These are phyloP conservation scores for Cotesia glomerata DNA, from an alignment of 1,140 invertebrate species.

Conservation along the genomic window DNA sequence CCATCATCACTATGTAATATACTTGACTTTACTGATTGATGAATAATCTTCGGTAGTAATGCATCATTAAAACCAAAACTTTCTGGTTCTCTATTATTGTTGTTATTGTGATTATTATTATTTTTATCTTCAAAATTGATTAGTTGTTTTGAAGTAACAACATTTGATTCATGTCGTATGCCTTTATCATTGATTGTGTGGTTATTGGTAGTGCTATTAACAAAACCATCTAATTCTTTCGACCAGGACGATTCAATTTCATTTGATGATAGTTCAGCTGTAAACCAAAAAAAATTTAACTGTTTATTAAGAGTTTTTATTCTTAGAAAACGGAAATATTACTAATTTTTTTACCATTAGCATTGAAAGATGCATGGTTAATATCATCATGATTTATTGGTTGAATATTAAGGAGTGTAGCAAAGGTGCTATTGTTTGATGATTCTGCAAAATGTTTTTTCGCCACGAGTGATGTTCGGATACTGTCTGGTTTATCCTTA, in stretches of 20 bases:
- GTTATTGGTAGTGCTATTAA: constrained; percentile 31
- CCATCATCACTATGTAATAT: constrained; percentile 37
- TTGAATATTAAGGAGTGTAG: constrained; percentile 42
- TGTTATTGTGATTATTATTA: constrained; percentile 46
- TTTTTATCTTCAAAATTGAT: constrained; percentile 40
- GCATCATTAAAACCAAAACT: constrained; percentile 25
- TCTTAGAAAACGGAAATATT: too few relatives aligned
- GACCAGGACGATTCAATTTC: constrained; percentile 26
- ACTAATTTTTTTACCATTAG: constrained; percentile 30
- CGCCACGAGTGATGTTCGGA: constrained; percentile 30
- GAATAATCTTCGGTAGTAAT: constrained; percentile 41
- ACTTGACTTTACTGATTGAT: constrained; percentile 40
- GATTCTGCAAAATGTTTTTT: constrained; percentile 38
- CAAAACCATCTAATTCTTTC: constrained; percentile 27
- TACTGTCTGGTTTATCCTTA: constrained; percentile 39
- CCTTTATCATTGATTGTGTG: constrained; percentile 39
- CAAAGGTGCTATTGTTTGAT: constrained; percentile 40
- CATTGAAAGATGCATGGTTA: constrained; percentile 32
- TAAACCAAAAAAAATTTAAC: neutral
- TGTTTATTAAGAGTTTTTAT: too few relatives aligned
- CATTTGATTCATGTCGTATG: constrained; percentile 31
- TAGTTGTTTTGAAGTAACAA: constrained; percentile 34
- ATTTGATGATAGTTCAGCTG: constrained; percentile 24
- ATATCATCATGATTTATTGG: constrained; percentile 36
- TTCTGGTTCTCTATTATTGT: constrained; percentile 12